Percentiles rank a stretch among this genome's conserved stretches.
These are phyloP conservation scores for Harpalus rubripes DNA, from an alignment of 2,888 invertebrate genomes.

Conservation along the genomic window DNA sequence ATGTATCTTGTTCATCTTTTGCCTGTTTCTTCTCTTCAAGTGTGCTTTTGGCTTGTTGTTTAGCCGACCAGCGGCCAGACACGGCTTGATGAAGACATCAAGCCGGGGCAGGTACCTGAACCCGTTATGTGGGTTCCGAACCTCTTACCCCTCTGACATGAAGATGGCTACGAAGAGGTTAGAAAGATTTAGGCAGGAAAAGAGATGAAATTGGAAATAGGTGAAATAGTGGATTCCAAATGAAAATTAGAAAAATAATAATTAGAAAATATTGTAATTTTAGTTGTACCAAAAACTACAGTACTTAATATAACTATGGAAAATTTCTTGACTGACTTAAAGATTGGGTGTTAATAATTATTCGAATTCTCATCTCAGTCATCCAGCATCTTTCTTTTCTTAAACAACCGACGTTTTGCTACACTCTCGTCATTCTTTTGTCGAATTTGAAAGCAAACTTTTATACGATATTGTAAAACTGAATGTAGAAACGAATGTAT, in stretches of 20 bases:
- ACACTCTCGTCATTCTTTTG: too few relatives aligned
- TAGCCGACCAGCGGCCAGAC: constrained; percentile 46
- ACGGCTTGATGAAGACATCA: constrained; percentile 62
- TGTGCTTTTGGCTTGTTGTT: constrained; percentile 19
- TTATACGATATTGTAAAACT: too few relatives aligned
- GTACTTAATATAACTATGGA: too few relatives aligned
- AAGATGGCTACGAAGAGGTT: not conserved
- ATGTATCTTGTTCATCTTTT: not conserved
- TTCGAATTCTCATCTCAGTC: too few relatives aligned
- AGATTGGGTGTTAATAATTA: too few relatives aligned
- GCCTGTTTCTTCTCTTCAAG: not conserved
- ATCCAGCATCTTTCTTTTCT: too few relatives aligned
- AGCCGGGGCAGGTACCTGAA: constrained; percentile 59
- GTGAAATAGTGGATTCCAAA: not conserved
- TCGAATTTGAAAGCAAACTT: too few relatives aligned
- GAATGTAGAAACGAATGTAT: too few relatives aligned
- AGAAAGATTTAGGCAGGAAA: not conserved
- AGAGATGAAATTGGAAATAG: not conserved
- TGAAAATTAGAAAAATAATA: not conserved
- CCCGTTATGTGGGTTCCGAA: constrained; percentile 61
- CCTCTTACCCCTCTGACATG: not conserved
- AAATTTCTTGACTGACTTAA: too few relatives aligned
- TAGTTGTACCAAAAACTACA: too few relatives aligned
- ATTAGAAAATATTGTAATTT: not conserved
- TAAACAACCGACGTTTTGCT: too few relatives aligned